phyloP scores from a whole-genome alignment of 2,888 invertebrate species.

The Aphrophora alni region DNA sequence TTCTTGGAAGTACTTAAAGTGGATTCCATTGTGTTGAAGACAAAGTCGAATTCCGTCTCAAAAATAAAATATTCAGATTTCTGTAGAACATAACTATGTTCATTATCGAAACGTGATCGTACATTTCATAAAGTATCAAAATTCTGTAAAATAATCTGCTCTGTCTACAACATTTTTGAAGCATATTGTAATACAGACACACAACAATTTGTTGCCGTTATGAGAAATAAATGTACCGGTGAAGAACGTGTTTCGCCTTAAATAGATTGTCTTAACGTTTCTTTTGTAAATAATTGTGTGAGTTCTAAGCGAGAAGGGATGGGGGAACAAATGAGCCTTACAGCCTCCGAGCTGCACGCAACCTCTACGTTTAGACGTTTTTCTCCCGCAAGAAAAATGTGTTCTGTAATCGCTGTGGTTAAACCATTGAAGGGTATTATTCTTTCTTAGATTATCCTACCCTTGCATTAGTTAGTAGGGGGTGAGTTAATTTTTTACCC shows the following conservation, averaged over 20 bases:
- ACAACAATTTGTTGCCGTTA: background rate
- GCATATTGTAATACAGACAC: too few species aligned
- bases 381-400: conserved; percentile 29
- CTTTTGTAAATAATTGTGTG: conserved; percentile 35
- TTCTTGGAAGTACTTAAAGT: too few species aligned
- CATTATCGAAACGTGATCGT: too few species aligned
- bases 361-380: conserved; percentile 37
- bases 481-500: background rate
- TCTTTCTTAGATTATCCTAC: background rate
- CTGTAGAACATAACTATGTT: too few species aligned
- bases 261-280: conserved; percentile 6
- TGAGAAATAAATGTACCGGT: background rate
- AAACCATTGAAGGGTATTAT: background rate
- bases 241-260: background rate
- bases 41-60: too few species aligned
- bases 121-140: too few species aligned
- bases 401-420: background rate
- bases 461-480: background rate
- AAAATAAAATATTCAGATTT: too few species aligned
- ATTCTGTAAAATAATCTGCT: too few species aligned
- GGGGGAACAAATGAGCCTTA: conserved; percentile 28
- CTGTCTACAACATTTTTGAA: too few species aligned
- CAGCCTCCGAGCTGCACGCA: conserved; percentile 33
- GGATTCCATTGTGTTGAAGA: too few species aligned
- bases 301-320: background rate